Evolutionary conservation across 2,888 invertebrate species (phyloP).

Genomic region (Andrena haemorrhoa): DNA sequence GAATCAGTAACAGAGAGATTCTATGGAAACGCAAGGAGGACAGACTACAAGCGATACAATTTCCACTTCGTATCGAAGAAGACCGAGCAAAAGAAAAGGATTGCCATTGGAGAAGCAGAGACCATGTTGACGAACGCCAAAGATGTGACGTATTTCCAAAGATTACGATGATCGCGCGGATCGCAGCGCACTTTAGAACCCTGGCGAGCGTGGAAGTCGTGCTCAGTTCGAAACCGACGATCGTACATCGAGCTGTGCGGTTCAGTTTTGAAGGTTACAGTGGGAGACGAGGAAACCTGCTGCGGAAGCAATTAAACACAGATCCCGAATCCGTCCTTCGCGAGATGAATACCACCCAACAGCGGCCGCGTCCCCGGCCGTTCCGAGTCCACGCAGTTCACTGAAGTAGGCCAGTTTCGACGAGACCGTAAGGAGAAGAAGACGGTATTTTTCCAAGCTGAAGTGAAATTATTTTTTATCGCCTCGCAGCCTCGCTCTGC

Average conservation of each 20-base stretch:
- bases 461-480: constrained; percentile 53
- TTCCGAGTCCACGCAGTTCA: constrained; percentile 1
- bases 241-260: not conserved
- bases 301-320: constrained; percentile 42
- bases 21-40: not conserved
- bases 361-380: not conserved
- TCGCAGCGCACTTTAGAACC: constrained; percentile 15
- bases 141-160: constrained; percentile 78
- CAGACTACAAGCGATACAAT: too few species aligned
- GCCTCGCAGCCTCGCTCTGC: constrained; percentile 42
- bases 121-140: constrained; percentile 66
- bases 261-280: not conserved
- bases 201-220: constrained; percentile 23
- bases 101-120: not conserved
- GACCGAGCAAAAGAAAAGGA: not conserved
- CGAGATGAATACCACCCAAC: constrained; percentile 24
- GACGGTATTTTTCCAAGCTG: constrained; percentile 52
- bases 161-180: constrained; percentile 57
- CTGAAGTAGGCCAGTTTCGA: constrained; percentile 30
- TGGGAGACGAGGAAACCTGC: constrained; percentile 32
- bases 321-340: constrained; percentile 67
- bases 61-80: too few species aligned
- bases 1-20: not conserved
- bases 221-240: constrained; percentile 7
- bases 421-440: not conserved